phyloP scores from a whole-genome alignment of 2,797 vertebrate genomes.

The Peromyscus nudipes region DNA sequence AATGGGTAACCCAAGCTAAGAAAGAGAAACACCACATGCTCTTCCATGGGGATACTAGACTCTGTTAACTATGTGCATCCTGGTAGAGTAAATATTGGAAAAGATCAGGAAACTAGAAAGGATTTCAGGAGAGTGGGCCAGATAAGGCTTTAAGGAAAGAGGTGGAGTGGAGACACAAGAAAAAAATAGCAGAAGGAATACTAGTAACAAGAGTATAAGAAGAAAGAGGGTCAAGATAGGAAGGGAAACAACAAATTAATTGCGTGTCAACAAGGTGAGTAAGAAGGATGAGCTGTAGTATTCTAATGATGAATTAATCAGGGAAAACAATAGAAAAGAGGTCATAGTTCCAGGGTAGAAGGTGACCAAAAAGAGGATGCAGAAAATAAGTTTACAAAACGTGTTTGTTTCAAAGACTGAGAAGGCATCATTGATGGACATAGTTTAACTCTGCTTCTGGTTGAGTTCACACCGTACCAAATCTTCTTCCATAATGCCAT shows the following conservation, averaged over 20 bases:
- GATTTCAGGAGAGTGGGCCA: not conserved
- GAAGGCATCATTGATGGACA: not conserved
- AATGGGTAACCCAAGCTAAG: not conserved
- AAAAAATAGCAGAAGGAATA: not conserved
- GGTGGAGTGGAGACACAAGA: too few relatives aligned
- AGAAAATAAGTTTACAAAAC: not conserved
- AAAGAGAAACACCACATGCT: not conserved
- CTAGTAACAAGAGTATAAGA: not conserved
- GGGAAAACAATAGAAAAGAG: not conserved
- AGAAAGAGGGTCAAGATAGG: not conserved
- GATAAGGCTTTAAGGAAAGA: not conserved
- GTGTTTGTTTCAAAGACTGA: not conserved
- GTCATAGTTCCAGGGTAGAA: not conserved
- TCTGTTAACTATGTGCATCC: not conserved
- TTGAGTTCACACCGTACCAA: not conserved
- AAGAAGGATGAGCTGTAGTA: not conserved
- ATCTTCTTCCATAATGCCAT: not conserved
- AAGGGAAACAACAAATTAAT: not conserved
- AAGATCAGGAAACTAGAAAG: not conserved
- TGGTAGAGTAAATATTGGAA: not conserved
- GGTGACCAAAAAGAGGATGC: not conserved
- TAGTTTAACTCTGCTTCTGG: not conserved
- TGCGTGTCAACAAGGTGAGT: not conserved
- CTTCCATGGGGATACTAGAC: not conserved
- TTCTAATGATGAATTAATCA: not conserved